phyloP scores from a whole-genome alignment of 2,888 invertebrate species.

The Netelia melanura region DNA sequence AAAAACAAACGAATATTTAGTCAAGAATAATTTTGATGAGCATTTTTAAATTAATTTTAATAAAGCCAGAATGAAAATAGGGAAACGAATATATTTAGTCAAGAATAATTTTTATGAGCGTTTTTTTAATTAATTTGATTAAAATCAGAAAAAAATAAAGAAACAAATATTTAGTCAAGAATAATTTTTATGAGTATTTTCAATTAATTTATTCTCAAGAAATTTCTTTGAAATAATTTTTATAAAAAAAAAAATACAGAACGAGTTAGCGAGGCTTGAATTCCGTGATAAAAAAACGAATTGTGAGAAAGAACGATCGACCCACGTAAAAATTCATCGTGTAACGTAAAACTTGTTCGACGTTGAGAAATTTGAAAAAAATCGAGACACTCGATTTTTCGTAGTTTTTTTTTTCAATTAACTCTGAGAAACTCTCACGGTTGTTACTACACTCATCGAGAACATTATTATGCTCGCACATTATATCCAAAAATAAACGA shows the following conservation, averaged over 20 bases:
- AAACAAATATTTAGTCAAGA: neutral
- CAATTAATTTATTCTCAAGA: neutral
- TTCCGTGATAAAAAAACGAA: neutral
- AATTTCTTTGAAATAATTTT: no score
- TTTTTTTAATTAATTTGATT: no score
- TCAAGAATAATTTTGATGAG: no score
- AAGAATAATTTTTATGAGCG: no score
- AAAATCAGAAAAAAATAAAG: neutral
- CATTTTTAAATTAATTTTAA: no score
- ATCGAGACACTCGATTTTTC: slow-evolving; percentile 8
- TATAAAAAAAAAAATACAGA: neutral
- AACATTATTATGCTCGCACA: slow-evolving; percentile 53
- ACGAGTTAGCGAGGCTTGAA: neutral
- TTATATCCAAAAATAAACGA: slow-evolving; percentile 73
- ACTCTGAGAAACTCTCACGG: slow-evolving; percentile 39
- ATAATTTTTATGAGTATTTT: neutral
- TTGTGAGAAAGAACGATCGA: slow-evolving; percentile 10
- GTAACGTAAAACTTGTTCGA: slow-evolving; percentile 1
- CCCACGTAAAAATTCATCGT: slow-evolving; percentile 27
- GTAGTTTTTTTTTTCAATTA: slow-evolving; percentile 21
- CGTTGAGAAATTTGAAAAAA: slow-evolving; percentile 12
- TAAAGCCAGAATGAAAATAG: neutral
- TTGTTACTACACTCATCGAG: slow-evolving; percentile 38
- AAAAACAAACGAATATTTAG: neutral
- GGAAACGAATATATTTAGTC: no score